Base-by-base conservation (phyloP, 2,888 invertebrate genomes). In the Pinctada fucata region DNA sequence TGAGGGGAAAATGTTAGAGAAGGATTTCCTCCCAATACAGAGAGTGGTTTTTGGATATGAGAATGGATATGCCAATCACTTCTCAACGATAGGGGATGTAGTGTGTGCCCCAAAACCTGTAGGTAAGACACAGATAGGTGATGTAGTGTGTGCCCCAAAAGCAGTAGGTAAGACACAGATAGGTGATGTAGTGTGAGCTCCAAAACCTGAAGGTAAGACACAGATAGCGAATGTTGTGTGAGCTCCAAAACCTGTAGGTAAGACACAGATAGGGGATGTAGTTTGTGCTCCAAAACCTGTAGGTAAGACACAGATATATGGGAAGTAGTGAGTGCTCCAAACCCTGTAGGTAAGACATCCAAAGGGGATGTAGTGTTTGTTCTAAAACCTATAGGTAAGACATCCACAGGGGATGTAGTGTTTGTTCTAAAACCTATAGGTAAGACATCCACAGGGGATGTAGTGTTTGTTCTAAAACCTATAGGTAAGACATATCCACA, bases 381-480 rank as follows among this genome's bases (percentile, higher is more conserved):
- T 4, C 84, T 86, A 2, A 84, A 73, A 72, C 82, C 85, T 49
- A 82, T 87, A 70, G 88, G 88, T 88, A 71, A 84, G 79, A 76
- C 16, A 3, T 1, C 0, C 0, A 31, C 86, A 3, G 84, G 83
- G 5, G 8, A 78, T 16, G 76, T 88, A 0, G 81, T 79, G 65
- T 88, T 88, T 80, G 84, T 81, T 4, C 84, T 86, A 2, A 85
- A 73, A 72, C 82, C 85, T 48, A 82, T 87, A 69, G 88, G 88
- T 88, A 72, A 84, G 79, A 75, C 13, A 3, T 58, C n/a, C 2
- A 71, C 85, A 3, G 83, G 82, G 5, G 8, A 78, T 16, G 75
- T 88, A 0, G 81, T 79, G 69, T 88, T 88, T 80, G 84, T 82
- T 4, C 84, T 86, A 2, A 84, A 73, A 72, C 82, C 85, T 49